Percentiles rank a stretch among this genome's conserved stretches.
Conservation (phyloP, 2,888 invertebrate species). For the Stenichneumon culpator region DNA sequence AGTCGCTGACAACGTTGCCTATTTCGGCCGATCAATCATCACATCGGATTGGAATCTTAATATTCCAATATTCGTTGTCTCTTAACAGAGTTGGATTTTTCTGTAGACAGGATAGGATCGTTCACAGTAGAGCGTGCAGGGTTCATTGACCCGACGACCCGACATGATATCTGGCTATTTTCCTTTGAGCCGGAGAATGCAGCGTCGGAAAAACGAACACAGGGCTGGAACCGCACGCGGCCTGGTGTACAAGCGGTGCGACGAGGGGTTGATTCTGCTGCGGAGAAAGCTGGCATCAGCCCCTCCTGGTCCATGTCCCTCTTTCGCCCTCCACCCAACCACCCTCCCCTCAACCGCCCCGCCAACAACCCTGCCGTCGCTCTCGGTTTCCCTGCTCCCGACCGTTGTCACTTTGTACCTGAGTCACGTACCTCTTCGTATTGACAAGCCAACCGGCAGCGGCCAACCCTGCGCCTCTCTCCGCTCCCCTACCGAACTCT, state of each 20-base stretch:
- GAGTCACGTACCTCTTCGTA: constrained; percentile 83
- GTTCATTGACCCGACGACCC: constrained; percentile 40
- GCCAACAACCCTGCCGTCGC: constrained; percentile 36
- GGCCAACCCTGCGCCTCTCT: constrained; percentile 69
- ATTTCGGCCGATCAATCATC: too few relatives aligned
- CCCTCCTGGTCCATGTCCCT: constrained; percentile 39
- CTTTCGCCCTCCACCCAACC: constrained; percentile 24
- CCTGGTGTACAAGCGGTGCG: constrained; percentile 24
- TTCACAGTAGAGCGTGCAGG: not conserved
- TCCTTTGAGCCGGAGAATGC: constrained; percentile 29
- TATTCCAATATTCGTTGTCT: not conserved
- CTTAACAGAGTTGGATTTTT: too few relatives aligned
- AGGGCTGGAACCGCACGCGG: constrained; percentile 18
- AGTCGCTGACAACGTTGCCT: too few relatives aligned
- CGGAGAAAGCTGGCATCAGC: constrained; percentile 57
- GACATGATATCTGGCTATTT: constrained; percentile 34
- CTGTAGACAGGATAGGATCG: too few relatives aligned
- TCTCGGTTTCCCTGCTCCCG: constrained; percentile 63
- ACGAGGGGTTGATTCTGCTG: constrained; percentile 48
- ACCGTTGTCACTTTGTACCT: constrained; percentile 81
- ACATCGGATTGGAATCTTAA: too few relatives aligned
- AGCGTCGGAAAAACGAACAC: constrained; percentile 33
- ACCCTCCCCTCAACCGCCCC: not conserved
- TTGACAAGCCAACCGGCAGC: constrained; percentile 81
- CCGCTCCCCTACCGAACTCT: constrained; percentile 64